Evolutionary conservation across 2,113 vertebrate species (phyloP).

Genomic region (Oryctolagus cuniculus): mOryCun1.1 NC_091451.1:13235501-13236000

Average conservation of each 20-base stretch:
- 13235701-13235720: neutral
- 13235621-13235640: slow-evolving; percentile 98
- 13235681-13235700: neutral
- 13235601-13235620: slow-evolving; percentile 96
- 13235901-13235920: neutral
- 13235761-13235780: neutral
- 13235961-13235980: slow-evolving; percentile 19
- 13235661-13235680: neutral
- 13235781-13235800: slow-evolving; percentile 24
- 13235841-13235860: neutral
- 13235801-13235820: neutral
- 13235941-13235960: slow-evolving; percentile 28
- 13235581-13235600: slow-evolving; percentile 97
- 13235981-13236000: slow-evolving; percentile 47
- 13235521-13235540: slow-evolving; percentile 89
- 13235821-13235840: neutral
- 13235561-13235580: slow-evolving; percentile 99
- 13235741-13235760: neutral
- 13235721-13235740: neutral
- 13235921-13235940: neutral
- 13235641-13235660: neutral
- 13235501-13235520: slow-evolving; percentile 5
- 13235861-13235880: neutral
- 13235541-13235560: slow-evolving; percentile 98
- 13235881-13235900: slow-evolving; percentile 7